Conservation (phyloP, 2,888 invertebrate species). For the Coremacera marginata region DNA sequence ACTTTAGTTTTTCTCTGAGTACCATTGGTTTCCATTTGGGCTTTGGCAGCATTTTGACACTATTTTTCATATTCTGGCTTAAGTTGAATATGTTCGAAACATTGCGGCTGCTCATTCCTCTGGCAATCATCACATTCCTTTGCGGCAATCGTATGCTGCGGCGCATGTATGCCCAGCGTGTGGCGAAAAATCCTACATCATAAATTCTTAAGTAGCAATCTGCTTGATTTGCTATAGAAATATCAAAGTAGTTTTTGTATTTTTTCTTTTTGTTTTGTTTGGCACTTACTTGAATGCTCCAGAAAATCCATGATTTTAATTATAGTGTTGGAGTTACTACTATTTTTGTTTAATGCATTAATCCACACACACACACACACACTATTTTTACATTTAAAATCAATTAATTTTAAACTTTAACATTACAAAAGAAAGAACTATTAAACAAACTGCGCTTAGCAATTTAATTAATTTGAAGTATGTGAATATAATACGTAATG, state of each 20-base stretch:
- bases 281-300: not conserved
- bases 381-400: too few species aligned
- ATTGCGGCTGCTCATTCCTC: slow-evolving; percentile 85
- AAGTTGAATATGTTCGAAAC: slow-evolving; percentile 97
- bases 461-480: not conserved
- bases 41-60: slow-evolving; percentile 87
- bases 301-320: not conserved
- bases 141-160: slow-evolving; percentile 92
- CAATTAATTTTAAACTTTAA: too few species aligned
- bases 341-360: too few species aligned
- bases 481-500: slow-evolving; percentile 8
- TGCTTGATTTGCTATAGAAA: not conserved
- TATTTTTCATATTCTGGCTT: slow-evolving; percentile 94
- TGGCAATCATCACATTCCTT: slow-evolving; percentile 91
- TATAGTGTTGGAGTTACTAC: not conserved
- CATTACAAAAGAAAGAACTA: not conserved
- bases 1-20: slow-evolving; percentile 82
- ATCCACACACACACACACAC: too few species aligned
- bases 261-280: not conserved
- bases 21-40: slow-evolving; percentile 93
- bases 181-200: slow-evolving; percentile 51
- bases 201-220: not conserved
- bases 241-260: not conserved
- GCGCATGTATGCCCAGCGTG: slow-evolving; percentile 72
- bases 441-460: not conserved